phyloP scores from a whole-genome alignment of 2,797 vertebrate species.

The Lutjanus campechanus region DNA sequence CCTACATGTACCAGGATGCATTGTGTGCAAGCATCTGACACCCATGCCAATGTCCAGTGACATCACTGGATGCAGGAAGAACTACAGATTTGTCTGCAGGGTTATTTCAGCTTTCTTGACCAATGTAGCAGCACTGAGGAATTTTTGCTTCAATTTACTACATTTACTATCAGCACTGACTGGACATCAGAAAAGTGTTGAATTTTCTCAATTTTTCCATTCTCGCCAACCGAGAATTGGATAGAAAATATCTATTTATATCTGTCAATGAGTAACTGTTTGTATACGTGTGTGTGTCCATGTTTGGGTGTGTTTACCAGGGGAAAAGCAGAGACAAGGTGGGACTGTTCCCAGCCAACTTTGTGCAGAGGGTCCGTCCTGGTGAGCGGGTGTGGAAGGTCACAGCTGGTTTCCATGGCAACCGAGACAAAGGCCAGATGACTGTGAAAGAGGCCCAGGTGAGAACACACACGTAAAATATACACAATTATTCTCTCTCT shows the following conservation, averaged over 20 bases:
- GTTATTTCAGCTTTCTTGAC: too few species aligned
- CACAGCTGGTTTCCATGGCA: conserved; percentile 88
- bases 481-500: not conserved
- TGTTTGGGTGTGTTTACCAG: conserved; percentile 76
- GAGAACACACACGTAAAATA: conserved; percentile 38
- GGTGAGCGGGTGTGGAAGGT: conserved; percentile 94
- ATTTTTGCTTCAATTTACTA: too few species aligned
- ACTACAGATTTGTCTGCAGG: too few species aligned
- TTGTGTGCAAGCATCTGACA: too few species aligned
- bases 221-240: not conserved
- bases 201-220: not conserved
- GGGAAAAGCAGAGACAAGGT: conserved; percentile 91
- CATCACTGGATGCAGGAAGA: too few species aligned
- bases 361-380: conserved; percentile 93
- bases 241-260: conserved; percentile 43
- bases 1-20: too few species aligned
- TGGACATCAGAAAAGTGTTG: too few species aligned
- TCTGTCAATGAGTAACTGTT: conserved; percentile 36
- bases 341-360: conserved; percentile 95
- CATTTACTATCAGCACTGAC: too few species aligned
- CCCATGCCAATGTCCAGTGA: too few species aligned
- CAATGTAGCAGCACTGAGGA: too few species aligned
- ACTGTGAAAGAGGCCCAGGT: conserved; percentile 94
- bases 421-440: conserved; percentile 92
- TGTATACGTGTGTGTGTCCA: conserved; percentile 32